Evolutionary conservation across 2,113 vertebrate genomes (phyloP).

Genomic region (Dendrocopos noguchii): DNA sequence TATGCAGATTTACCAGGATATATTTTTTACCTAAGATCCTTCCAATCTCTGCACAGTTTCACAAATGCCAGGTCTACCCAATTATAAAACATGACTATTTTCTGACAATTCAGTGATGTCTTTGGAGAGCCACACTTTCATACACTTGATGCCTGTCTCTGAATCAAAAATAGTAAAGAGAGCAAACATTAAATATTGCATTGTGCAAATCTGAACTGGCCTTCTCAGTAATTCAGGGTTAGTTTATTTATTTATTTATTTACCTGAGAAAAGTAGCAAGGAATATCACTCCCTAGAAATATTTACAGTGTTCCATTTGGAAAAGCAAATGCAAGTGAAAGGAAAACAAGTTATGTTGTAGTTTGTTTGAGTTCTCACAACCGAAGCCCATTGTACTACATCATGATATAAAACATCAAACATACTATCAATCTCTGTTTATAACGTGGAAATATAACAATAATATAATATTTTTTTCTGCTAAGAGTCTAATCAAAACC

Average conservation of each 20-base stretch:
- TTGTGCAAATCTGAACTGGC: not conserved
- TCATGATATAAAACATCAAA: not conserved
- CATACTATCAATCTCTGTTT: not conserved
- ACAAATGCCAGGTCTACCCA: not conserved
- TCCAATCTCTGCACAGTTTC: not conserved
- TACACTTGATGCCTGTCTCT: not conserved
- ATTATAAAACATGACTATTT: not conserved
- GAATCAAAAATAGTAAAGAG: not conserved
- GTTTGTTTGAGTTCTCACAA: not conserved
- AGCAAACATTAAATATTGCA: not conserved
- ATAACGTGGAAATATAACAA: not conserved
- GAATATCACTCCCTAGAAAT: not conserved
- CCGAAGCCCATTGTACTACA: not conserved
- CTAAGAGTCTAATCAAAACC: not conserved
- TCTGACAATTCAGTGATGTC: not conserved
- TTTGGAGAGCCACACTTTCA: not conserved
- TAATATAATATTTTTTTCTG: not conserved
- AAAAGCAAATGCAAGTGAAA: not conserved
- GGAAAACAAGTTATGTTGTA: not conserved
- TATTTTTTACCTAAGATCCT: not conserved
- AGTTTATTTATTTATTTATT: not conserved
- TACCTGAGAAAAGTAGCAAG: not conserved
- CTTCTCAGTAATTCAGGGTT: not conserved
- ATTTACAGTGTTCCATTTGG: not conserved
- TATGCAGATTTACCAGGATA: not conserved